Base-by-base conservation (phyloP, 2,888 invertebrate genomes). In the Caradrina clavipalpis region DNA sequence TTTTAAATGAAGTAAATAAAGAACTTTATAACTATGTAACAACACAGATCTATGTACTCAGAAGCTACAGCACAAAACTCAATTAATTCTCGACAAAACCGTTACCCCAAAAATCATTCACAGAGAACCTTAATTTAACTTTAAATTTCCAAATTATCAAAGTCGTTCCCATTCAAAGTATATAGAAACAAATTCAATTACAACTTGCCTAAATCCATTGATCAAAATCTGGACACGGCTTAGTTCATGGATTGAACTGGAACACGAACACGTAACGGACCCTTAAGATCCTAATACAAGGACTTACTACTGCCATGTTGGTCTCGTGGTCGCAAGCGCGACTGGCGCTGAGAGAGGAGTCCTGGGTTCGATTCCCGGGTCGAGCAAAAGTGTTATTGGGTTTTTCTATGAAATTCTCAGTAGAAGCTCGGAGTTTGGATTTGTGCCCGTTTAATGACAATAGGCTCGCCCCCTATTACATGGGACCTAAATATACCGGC, bases 111-210 rank as follows among this genome's bases (percentile, higher is more conserved):
- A 73, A 78, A 78, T 60, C 65, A 73, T 64, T 59, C 42, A 35
- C 22, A 35, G 26, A 71, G 49, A 51, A 51, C 47, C 22, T 51
- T 49, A 62, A 79, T 67, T 73, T 26, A 59, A 76, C 22, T 65
- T 59, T 13, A 67, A 73, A 76, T 57, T 78, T 57, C 1, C 3
- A 51, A 66, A 76, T 78, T 59, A 66, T 39, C 19, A 26, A 56
- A 58, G 17, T 54, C 47, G 39, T 59, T 60, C 4, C 42, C 13
- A 59, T 45, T 65, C 58, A 49, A 63, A 63, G 58, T 49, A 69
- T 49, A 54, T 31, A 31, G 51, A 58, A 81, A 78, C 69, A 77
- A 77, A 73, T 78, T 81, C 54, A 81, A 79, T 79, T 73, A 70
- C 54, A 63, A 57, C 63, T 67, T 26, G n/a, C 51, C 26, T 39